These are phyloP conservation scores for Sitophilus oryzae DNA, from an alignment of 1,140 invertebrate genomes.

Conservation along the genomic window DNA sequence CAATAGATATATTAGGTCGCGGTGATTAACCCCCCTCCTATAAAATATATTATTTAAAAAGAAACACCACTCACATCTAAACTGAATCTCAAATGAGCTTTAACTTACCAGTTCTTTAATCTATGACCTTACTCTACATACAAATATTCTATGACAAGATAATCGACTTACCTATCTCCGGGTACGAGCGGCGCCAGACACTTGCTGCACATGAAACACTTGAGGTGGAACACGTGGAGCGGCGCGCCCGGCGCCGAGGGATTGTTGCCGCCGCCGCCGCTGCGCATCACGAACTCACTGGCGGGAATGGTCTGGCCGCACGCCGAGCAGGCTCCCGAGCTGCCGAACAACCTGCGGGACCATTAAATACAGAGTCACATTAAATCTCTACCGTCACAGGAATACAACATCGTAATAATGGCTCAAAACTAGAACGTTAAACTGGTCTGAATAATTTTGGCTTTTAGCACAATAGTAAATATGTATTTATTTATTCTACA, in stretches of 20 bases:
- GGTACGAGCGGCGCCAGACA: constrained; percentile 78
- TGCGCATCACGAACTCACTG: constrained; percentile 83
- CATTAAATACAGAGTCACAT: constrained; percentile 31
- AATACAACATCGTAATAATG: neutral
- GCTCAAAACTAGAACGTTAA: neutral
- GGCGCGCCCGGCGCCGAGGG: constrained; percentile 37
- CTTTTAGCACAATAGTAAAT: neutral
- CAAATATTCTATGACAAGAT: neutral
- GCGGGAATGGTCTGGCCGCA: constrained; percentile 87
- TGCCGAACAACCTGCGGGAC: constrained; percentile 76
- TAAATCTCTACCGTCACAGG: constrained; percentile 29
- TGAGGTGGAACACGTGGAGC: constrained; percentile 81
- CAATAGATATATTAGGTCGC: too few species aligned
- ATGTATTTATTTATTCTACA: too few species aligned
- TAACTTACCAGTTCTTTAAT: too few species aligned
- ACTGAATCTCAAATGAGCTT: too few species aligned
- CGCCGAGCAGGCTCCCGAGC: constrained; percentile 75
- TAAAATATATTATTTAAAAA: too few species aligned
- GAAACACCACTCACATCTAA: too few species aligned
- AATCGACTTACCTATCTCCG: constrained; percentile 70
- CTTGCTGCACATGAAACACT: constrained; percentile 90
- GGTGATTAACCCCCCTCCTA: too few species aligned
- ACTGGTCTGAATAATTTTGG: neutral
- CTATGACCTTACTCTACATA: neutral
- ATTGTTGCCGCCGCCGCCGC: constrained; percentile 44